Conservation (phyloP, 2,888 invertebrate genomes). For the Erebia aethiops region DNA sequence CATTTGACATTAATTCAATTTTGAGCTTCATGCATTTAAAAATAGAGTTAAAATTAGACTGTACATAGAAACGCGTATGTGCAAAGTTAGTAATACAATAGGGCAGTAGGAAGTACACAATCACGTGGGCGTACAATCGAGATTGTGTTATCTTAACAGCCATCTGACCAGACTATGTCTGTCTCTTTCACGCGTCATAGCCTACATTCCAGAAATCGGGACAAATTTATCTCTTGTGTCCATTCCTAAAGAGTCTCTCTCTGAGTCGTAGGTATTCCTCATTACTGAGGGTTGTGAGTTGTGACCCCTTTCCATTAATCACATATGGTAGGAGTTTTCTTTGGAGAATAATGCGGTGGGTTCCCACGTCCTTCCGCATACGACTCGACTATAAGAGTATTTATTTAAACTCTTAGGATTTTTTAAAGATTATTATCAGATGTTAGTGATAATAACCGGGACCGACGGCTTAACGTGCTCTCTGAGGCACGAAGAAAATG, state of each 20-base stretch:
- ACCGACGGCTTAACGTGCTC: too few species aligned
- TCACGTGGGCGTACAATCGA: slow-evolving; percentile 58
- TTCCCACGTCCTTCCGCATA: too few species aligned
- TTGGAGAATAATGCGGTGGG: too few species aligned
- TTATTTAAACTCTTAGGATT: too few species aligned
- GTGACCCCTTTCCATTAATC: too few species aligned
- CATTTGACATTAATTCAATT: neutral
- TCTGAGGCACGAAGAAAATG: too few species aligned
- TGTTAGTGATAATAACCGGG: too few species aligned
- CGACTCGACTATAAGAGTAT: too few species aligned
- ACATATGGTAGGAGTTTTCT: too few species aligned
- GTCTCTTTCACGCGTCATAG: slow-evolving; percentile 47
- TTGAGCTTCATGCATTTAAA: neutral
- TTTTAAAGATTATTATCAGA: too few species aligned
- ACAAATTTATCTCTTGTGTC: slow-evolving; percentile 36
- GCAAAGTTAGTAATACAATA: slow-evolving; percentile 16
- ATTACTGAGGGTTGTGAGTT: too few species aligned
- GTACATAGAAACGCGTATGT: slow-evolving; percentile 18
- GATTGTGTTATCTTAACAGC: slow-evolving; percentile 58
- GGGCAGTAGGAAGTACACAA: slow-evolving; percentile 53
- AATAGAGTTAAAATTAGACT: slow-evolving; percentile 31
- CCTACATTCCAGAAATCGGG: slow-evolving; percentile 45
- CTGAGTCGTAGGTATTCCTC: too few species aligned
- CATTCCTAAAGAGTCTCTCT: slow-evolving; percentile 7
- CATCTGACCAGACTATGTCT: slow-evolving; percentile 48